Percentiles rank a stretch among this genome's conserved stretches.
Conservation (phyloP, 2,113 vertebrate genomes). For the Mungos mungo region DNA sequence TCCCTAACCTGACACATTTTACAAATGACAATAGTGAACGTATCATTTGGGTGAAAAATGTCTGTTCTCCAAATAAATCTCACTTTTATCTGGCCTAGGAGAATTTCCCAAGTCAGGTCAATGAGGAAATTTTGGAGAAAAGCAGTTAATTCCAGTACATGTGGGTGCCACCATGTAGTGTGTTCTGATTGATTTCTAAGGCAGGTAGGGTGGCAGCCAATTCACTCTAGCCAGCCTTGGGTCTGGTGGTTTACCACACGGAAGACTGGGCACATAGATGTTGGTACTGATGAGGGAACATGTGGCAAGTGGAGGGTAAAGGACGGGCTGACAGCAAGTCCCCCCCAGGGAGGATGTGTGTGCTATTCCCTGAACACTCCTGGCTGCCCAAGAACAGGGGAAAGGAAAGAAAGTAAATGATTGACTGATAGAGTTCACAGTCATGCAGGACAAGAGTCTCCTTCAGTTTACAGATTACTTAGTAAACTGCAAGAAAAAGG, state of each 20-base stretch:
- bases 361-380: too few relatives aligned
- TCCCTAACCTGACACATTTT: not conserved
- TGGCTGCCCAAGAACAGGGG: too few relatives aligned
- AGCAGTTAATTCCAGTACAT: not conserved
- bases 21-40: conserved; percentile 23
- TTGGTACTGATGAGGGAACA: not conserved
- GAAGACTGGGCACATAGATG: not conserved
- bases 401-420: too few relatives aligned
- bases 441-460: too few relatives aligned
- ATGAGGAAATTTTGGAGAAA: not conserved
- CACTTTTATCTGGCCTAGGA: not conserved
- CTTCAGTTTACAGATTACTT: too few relatives aligned
- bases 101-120: not conserved
- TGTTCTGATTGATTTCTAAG: not conserved
- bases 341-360: too few relatives aligned
- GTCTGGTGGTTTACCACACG: not conserved
- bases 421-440: too few relatives aligned
- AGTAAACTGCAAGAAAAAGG: too few relatives aligned
- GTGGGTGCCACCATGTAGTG: not conserved
- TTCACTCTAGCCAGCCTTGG: not conserved
- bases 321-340: too few relatives aligned
- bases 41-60: not conserved
- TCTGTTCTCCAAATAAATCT: conserved; percentile 6
- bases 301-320: too few relatives aligned
- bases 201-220: not conserved